Base-by-base conservation (phyloP, 2,797 vertebrate species). In the Sternotherus odoratus region DNA sequence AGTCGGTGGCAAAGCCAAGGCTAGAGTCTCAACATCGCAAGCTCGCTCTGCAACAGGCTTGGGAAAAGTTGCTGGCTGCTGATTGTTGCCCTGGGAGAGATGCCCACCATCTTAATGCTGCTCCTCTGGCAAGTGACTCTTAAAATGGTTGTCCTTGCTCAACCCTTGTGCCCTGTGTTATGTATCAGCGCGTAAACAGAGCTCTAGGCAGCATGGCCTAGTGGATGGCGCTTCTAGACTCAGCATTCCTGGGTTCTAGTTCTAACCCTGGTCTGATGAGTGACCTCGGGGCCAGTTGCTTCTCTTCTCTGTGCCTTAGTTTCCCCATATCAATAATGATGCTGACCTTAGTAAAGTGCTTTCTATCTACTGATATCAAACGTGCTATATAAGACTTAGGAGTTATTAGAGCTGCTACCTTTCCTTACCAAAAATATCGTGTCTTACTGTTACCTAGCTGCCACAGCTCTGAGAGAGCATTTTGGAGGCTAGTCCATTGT, bases 11-110 rank as follows among this genome's bases (percentile, higher is more conserved):
- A 49, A 17, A n/a, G 23, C n/a, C 43, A 26, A 30, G 5, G 48
- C 69, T 91, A 23, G 50, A 80, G 49, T 39, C 8, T 39, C 15
- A 75, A 48, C 16, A 28, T 50, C 23, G 30, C 16, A 12, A 7
- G 48, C 43, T 50, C n/a, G 39, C 17, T 24, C 33, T 60, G 8
- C 48, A 81, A 87, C 83, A 16, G 19, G 57, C 84, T n/a, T n/a
- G 69, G 36, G 51, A 95, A 91, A 86, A 96, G 91, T 39, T 1
- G 21, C 95, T 96, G 95, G 92, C 84, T 82, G 4, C 36, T 53
- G 48, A 74, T 75, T 74, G 83, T 69, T 92, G 87, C 87, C 81
- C 86, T 95, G 84, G 92, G 90, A 93, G 91, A 79, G 87, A 33
- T 60, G 13, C 57, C 57, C 30, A 28, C 26, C 16, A 13, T 60